Percentiles rank a stretch among this genome's conserved stretches.
phyloP scores from a whole-genome alignment of 2,888 invertebrate genomes.

The Frankliniella fusca region DNA sequence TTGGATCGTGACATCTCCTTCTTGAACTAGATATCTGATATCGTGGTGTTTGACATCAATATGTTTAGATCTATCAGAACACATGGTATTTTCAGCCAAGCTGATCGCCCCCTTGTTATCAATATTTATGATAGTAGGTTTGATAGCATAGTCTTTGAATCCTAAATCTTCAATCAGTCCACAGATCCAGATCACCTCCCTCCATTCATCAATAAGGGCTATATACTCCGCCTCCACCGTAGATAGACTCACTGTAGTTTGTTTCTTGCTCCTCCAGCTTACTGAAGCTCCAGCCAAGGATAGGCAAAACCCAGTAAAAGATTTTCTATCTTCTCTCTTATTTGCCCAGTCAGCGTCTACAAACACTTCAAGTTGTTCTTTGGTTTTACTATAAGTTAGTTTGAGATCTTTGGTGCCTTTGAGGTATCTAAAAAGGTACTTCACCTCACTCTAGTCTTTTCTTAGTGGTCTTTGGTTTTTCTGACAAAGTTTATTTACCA shows the following conservation, averaged over 20 bases:
- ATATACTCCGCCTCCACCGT: conserved; percentile 28
- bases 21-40: neutral
- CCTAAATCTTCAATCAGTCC: conserved; percentile 2
- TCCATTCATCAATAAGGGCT: conserved; percentile 18
- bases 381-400: neutral
- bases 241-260: conserved; percentile 26
- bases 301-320: conserved; percentile 29
- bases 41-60: neutral
- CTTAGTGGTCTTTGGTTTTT: conserved; percentile 20
- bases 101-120: neutral
- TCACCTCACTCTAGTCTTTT: conserved; percentile 24
- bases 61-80: neutral
- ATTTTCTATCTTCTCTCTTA: conserved; percentile 28
- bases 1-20: too few relatives aligned
- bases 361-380: conserved; percentile 17
- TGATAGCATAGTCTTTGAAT: neutral
- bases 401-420: conserved; percentile 21
- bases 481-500: conserved; percentile 30
- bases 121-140: neutral
- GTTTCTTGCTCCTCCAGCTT: conserved; percentile 31
- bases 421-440: conserved; percentile 31
- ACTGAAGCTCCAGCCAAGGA: neutral
- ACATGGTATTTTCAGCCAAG: neutral
- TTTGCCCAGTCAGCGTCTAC: conserved; percentile 32
- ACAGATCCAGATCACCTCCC: conserved; percentile 26